Evolutionary conservation across 2,888 invertebrate genomes (phyloP).

Genomic region (Parnassius orleans): DNA sequence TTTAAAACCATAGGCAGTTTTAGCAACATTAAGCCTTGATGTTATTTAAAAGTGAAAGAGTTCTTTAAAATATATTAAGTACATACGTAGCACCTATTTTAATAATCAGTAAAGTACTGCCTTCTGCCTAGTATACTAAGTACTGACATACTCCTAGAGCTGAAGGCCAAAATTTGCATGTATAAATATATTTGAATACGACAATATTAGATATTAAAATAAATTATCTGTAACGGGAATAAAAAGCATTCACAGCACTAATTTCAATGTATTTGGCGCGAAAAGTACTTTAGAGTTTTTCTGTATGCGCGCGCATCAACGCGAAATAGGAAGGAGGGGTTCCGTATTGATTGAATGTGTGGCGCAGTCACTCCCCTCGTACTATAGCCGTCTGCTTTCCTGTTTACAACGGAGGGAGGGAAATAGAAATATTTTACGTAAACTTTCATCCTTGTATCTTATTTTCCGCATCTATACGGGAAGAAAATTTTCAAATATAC

Average conservation of each 20-base stretch:
- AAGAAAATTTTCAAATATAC: constrained; percentile 11
- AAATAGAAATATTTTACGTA: constrained; percentile 48
- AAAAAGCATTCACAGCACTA: too few species aligned
- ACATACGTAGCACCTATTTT: too few species aligned
- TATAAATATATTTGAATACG: neutral
- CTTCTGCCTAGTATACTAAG: too few species aligned
- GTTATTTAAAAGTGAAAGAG: too few species aligned
- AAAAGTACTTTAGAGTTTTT: constrained; percentile 45
- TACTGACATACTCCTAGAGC: too few species aligned
- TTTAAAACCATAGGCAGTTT: too few species aligned
- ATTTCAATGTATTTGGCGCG: constrained; percentile 47
- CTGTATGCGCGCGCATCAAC: constrained; percentile 61
- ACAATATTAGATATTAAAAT: too few species aligned
- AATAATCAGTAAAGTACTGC: too few species aligned
- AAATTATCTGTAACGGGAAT: too few species aligned
- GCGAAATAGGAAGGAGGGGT: constrained; percentile 57
- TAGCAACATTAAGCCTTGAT: too few species aligned
- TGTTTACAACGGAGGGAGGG: constrained; percentile 46
- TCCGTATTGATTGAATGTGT: constrained; percentile 67
- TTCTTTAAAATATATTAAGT: too few species aligned
- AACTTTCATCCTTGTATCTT: constrained; percentile 38
- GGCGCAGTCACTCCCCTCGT: constrained; percentile 48
- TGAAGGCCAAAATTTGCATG: neutral
- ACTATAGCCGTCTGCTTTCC: constrained; percentile 45
- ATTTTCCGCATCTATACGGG: constrained; percentile 33